Base-by-base conservation (phyloP, 1,140 invertebrate genomes). In the Gonioctena quinquepunctata region DNA sequence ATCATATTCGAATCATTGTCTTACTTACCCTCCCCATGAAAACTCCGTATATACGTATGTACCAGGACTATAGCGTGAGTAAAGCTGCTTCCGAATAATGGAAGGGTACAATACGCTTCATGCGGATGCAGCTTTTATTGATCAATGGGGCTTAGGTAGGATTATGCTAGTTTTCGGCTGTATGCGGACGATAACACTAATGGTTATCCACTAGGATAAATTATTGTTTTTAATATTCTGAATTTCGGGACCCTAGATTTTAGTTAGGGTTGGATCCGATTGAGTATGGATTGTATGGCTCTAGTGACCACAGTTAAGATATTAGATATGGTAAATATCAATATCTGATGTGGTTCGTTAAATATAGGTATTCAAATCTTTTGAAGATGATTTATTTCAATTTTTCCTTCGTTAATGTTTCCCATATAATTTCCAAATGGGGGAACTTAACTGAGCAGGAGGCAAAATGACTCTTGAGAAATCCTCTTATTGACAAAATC, bases 161-260 rank as follows among this genome's bases (percentile, higher is more conserved):
- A 72, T 72, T 72, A 72, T 60, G 71, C 65, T 72, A 72, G 71
- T 72, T 72, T 72, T 72, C 66, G 67, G 71, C 71, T 72, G 71
- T 72, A 72, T 69, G 68, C 65, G 54, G 66, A 63, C 71, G 71
- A 72, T 72, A 72, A 72, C 71, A 69, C 71, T 72, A 72, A 72
- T 72, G 71, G 66, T 72, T 72, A 72, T 72, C 71, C 71, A 69
- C 56, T 59, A n/a, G 61, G 56, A 72, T 72, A 68, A 72, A 72
- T 72, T 72, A 72, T 72, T 72, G 61, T 72, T 72, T 72, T 72
- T 72, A 69, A 72, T 69, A 68, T 59, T 64, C 19, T 22, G 59
- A 60, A 33, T 49, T 54, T 19, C 28, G 23, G 19, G 13, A 13
- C 13, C 13, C 33, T 42, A 42, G 33, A 42, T 42, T n/a, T 42